These are phyloP conservation scores for Pomacea maculata DNA, from an alignment of 1,140 invertebrate species.

Conservation along the genomic window DNA sequence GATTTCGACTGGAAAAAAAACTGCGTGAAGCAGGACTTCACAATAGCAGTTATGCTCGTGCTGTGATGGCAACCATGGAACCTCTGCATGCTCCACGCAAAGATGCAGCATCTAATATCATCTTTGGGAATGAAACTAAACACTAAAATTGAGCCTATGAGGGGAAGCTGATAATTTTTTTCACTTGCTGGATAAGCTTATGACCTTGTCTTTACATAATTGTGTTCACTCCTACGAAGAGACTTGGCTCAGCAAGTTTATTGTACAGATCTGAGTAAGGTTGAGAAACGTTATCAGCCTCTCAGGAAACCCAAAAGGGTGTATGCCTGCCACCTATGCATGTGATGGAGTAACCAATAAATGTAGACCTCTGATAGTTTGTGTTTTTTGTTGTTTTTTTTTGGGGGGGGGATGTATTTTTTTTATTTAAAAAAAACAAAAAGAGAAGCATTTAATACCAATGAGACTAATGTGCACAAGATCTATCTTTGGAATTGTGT, in stretches of 20 bases:
- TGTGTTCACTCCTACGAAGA: too few species aligned
- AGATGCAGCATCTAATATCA: slow-evolving; percentile 55
- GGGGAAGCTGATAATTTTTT: too few species aligned
- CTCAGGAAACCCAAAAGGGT: too few species aligned
- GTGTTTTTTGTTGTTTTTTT: background rate
- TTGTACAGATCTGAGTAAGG: too few species aligned
- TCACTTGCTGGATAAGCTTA: too few species aligned
- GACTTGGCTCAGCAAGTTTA: too few species aligned
- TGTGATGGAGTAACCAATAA: too few species aligned
- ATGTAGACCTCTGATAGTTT: too few species aligned
- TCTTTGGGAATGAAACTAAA: slow-evolving; percentile 35
- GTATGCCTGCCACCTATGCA: too few species aligned
- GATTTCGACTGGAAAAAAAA: slow-evolving; percentile 54
- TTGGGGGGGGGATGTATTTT: background rate
- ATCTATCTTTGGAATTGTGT: background rate
- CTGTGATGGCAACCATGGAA: slow-evolving; percentile 44
- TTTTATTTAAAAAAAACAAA: too few species aligned
- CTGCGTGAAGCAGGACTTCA: slow-evolving; percentile 60
- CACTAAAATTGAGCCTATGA: background rate
- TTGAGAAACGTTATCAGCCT: too few species aligned
- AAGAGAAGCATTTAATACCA: background rate
- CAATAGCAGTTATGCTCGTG: slow-evolving; percentile 55
- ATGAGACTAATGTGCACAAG: background rate
- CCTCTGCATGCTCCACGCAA: slow-evolving; percentile 54
- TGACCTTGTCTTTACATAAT: too few species aligned